These are phyloP conservation scores for Sylvietta virens DNA, from an alignment of 2,113 vertebrate genomes.

Conservation along the genomic window DNA sequence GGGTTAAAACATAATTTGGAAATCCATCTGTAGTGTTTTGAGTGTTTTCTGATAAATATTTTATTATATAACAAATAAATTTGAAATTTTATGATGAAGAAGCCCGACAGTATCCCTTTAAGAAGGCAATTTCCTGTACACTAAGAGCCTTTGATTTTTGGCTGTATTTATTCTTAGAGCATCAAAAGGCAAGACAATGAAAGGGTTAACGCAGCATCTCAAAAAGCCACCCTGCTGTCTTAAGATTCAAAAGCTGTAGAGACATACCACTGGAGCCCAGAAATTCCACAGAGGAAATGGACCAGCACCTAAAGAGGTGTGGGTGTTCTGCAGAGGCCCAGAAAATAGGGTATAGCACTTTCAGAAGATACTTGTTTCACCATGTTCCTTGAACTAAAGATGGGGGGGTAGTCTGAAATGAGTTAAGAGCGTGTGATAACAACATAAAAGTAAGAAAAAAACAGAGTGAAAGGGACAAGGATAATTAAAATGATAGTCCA, in stretches of 20 bases:
- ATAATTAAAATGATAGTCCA: slow-evolving; percentile 58
- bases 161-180: not conserved
- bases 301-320: slow-evolving; percentile 73
- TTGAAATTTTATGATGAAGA: not conserved
- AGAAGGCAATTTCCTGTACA: not conserved
- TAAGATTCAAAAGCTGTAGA: slow-evolving; percentile 61
- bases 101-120: slow-evolving; percentile 21
- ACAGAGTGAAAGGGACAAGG: slow-evolving; percentile 29
- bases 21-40: not conserved
- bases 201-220: slow-evolving; percentile 70
- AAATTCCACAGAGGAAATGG: slow-evolving; percentile 71
- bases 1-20: not conserved
- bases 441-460: slow-evolving; percentile 49
- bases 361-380: slow-evolving; percentile 71
- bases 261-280: slow-evolving; percentile 74
- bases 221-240: slow-evolving; percentile 65
- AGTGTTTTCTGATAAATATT: not conserved
- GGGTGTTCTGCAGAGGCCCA: slow-evolving; percentile 73
- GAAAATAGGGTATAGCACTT: slow-evolving; percentile 72
- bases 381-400: slow-evolving; percentile 71
- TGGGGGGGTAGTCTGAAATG: slow-evolving; percentile 47
- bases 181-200: slow-evolving; percentile 62
- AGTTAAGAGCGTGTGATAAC: slow-evolving; percentile 58
- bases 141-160: not conserved
- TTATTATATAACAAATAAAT: not conserved